Evolutionary conservation across 2,797 vertebrate species (phyloP), one percentile per base, ranked within the genome.

Genomic region (Ctenosaura bakeri): DNA sequence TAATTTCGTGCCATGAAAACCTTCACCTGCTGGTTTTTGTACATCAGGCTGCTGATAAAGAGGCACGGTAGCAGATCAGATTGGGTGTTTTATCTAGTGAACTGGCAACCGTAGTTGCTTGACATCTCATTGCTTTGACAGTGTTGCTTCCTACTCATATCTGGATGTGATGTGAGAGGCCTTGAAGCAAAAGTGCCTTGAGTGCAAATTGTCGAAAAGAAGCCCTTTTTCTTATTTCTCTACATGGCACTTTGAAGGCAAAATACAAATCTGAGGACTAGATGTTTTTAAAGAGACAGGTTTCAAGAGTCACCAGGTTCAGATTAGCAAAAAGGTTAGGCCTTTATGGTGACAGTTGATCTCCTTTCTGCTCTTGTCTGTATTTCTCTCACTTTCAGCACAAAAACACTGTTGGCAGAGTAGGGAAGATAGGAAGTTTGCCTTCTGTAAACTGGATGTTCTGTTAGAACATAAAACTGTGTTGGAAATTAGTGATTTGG

Each of bases 61-160:
- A 16, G 50, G 71, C 32, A 74, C 5, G 20, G 54, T 0, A 20
- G 35, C 73, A 76, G 71, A 76, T 38, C 85, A 86, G 78, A 66
- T 32, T 82, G 64, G n/a, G 20, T n/a, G 9, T 29, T 38, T 52
- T 56, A 56, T 56, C 50, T 54, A 12, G 78, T 42, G 78, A 82
- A 52, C 46, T 54, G 50, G 77, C 87, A 88, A 32, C 66, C 35
- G 26, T 73, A 56, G 66, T 38, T 71, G 64, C 76, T 78, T 78
- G 86, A n/a, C 59, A n/a, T 87, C 86, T 78, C 76, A 46, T 78
- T 87, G 74, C 46, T 50, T 42, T 79, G 16, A 29, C 59, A 29
- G 56, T 1, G 14, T 59, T 32, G 50, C 66, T 73, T 73, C 64
- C 18, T 16, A 18, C 59, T 66, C 66, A 54, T 73, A 73, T 73